phyloP scores from a whole-genome alignment of 2,113 vertebrate genomes.

The Cathartes aura region DNA sequence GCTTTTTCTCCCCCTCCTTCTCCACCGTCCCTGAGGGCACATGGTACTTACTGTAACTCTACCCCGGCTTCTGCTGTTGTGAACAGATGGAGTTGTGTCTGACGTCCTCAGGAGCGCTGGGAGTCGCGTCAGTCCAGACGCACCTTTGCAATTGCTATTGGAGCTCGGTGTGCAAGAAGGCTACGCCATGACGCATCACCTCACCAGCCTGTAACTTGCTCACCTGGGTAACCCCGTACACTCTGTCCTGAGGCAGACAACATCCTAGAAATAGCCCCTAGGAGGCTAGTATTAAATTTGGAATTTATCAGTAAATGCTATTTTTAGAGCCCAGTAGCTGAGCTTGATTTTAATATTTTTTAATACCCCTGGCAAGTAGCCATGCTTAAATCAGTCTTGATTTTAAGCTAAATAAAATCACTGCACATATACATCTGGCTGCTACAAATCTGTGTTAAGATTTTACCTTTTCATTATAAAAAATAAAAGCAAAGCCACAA shows the following conservation, averaged over 20 bases:
- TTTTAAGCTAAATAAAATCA: slow-evolving; percentile 4
- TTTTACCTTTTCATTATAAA: slow-evolving; percentile 13
- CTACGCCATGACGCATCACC: not conserved
- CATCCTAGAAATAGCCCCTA: not conserved
- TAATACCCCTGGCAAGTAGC: slow-evolving; percentile 23
- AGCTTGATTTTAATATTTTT: not conserved
- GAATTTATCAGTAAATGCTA: not conserved
- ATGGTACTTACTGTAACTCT: not conserved
- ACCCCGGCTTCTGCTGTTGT: not conserved
- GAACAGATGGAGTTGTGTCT: not conserved
- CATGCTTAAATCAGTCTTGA: not conserved
- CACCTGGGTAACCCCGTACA: not conserved
- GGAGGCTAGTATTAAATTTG: not conserved
- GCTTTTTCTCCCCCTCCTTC: not conserved
- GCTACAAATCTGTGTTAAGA: not conserved
- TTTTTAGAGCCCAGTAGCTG: slow-evolving; percentile 25
- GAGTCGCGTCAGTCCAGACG: not conserved
- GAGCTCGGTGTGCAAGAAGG: not conserved
- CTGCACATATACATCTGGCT: not conserved
- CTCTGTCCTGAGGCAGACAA: not conserved
- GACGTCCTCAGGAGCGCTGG: not conserved
- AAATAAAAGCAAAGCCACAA: slow-evolving; percentile 53
- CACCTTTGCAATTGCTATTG: not conserved
- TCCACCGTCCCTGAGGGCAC: not conserved
- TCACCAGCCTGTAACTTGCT: not conserved